Evolutionary conservation across 2,888 invertebrate species (phyloP).

Genomic region (Anodontia alba): DNA sequence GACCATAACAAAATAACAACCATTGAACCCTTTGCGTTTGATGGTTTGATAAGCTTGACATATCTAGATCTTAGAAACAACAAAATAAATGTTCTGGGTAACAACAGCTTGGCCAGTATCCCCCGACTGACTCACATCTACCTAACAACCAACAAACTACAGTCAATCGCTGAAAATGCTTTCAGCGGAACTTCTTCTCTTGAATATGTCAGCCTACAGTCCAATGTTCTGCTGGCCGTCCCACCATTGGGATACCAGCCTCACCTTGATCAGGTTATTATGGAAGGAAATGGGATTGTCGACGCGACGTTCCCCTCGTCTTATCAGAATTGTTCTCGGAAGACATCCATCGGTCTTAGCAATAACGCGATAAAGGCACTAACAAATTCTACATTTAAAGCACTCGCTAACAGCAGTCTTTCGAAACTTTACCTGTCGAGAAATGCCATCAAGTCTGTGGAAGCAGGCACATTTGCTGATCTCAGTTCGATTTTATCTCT

Average conservation of each 20-base stretch:
- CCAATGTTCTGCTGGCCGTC: constrained; percentile 60
- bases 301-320: constrained; percentile 69
- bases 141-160: constrained; percentile 61
- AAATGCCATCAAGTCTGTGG: constrained; percentile 63
- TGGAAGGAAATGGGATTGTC: constrained; percentile 67
- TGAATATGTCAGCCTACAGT: constrained; percentile 56
- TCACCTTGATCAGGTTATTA: constrained; percentile 58
- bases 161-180: constrained; percentile 51
- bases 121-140: constrained; percentile 47
- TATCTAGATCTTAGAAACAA: constrained; percentile 65
- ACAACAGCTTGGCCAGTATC: constrained; percentile 57
- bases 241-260: constrained; percentile 59
- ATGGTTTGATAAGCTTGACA: constrained; percentile 37
- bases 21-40: constrained; percentile 62
- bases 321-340: constrained; percentile 35
- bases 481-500: constrained; percentile 66
- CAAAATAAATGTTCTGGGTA: constrained; percentile 44
- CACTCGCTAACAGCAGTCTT: constrained; percentile 52
- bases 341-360: constrained; percentile 64
- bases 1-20: constrained; percentile 56
- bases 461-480: constrained; percentile 56
- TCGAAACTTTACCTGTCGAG: constrained; percentile 67
- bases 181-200: constrained; percentile 55
- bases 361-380: constrained; percentile 66
- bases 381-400: constrained; percentile 58